Percentiles rank a stretch among this genome's conserved stretches.
Evolutionary conservation across 2,113 vertebrate species (phyloP).

Genomic region (Tragelaphus buxtoni): DNA sequence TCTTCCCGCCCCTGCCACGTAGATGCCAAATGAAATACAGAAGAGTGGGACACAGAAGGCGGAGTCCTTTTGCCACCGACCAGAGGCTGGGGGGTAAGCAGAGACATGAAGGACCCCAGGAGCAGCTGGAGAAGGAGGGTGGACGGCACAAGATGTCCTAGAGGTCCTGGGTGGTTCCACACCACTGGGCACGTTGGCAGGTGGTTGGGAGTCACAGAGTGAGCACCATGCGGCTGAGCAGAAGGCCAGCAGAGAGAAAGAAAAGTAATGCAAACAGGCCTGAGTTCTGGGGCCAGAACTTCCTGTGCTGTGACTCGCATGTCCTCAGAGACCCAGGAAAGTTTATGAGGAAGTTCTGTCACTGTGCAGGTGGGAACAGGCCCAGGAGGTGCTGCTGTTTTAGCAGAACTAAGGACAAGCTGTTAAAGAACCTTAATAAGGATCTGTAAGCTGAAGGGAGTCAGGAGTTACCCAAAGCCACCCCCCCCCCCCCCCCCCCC

Average conservation of each 20-base stretch:
- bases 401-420: not conserved
- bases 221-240: too few relatives aligned
- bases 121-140: not conserved
- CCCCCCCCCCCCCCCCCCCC: too few relatives aligned
- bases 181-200: not conserved
- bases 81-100: not conserved
- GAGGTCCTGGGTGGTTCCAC: not conserved
- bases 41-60: not conserved
- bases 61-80: not conserved
- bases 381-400: not conserved
- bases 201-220: not conserved
- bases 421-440: not conserved
- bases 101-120: not conserved
- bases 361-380: not conserved
- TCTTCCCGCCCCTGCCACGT: not conserved
- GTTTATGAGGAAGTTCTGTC: not conserved
- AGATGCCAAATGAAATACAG: not conserved
- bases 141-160: not conserved
- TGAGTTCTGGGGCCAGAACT: not conserved
- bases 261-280: not conserved
- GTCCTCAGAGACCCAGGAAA: not conserved
- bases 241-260: not conserved
- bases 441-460: not conserved
- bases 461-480: not conserved
- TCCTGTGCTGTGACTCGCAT: rapidly evolving